Conservation (phyloP, 1,140 invertebrate species). For the Bombus consobrinus region DNA sequence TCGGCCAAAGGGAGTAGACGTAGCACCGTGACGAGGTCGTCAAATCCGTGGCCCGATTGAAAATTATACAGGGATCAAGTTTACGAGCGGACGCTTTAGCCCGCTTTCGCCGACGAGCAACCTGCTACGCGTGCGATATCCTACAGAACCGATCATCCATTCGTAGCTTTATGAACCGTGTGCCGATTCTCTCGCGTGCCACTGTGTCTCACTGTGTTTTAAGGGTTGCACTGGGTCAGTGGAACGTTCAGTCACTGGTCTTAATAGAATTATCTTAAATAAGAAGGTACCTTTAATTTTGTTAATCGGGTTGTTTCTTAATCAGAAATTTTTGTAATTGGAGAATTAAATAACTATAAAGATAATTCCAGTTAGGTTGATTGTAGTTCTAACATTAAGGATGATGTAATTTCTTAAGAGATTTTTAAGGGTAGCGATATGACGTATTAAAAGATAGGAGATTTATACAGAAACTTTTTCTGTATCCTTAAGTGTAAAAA, state of each 20-base stretch:
- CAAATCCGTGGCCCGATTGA: conserved; percentile 82
- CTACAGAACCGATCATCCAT: conserved; percentile 23
- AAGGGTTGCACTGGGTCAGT: background rate
- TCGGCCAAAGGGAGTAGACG: conserved; percentile 44
- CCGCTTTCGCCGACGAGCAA: conserved; percentile 74
- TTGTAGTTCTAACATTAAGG: too few relatives aligned
- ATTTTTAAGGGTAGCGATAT: too few relatives aligned
- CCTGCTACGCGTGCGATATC: conserved; percentile 52
- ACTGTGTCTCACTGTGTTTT: background rate
- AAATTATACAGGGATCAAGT: conserved; percentile 84
- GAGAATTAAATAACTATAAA: background rate
- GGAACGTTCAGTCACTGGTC: background rate
- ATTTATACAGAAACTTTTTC: too few relatives aligned
- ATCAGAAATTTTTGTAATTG: background rate
- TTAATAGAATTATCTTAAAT: background rate
- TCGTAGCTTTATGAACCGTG: conserved; percentile 49
- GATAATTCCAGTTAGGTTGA: too few relatives aligned
- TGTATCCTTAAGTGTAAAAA: too few relatives aligned
- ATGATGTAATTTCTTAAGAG: too few relatives aligned
- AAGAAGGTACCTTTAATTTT: too few relatives aligned
- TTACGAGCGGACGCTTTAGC: conserved; percentile 79
- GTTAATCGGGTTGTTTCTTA: background rate
- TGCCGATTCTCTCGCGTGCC: background rate
- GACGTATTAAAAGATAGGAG: too few relatives aligned
- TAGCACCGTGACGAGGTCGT: conserved; percentile 79